phyloP scores from a whole-genome alignment of 2,113 vertebrate species.

The Ciconia stormi region DNA sequence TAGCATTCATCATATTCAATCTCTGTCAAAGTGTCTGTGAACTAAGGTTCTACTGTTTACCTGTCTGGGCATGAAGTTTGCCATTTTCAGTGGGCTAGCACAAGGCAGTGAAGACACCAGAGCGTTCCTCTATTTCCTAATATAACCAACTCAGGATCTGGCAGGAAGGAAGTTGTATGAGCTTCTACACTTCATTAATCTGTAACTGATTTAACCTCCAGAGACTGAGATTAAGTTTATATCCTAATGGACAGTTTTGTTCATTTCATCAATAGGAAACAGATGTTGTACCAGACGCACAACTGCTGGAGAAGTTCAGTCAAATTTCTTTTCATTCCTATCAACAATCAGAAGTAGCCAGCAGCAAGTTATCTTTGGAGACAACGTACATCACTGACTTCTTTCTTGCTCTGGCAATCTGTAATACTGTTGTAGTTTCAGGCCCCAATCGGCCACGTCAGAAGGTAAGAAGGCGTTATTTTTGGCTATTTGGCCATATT shows the following conservation, averaged over 20 bases:
- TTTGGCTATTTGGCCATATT: neutral
- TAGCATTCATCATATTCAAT: neutral
- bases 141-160: neutral
- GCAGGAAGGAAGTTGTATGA: neutral
- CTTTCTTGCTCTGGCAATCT: conserved; percentile 90
- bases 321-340: conserved; percentile 68
- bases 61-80: neutral
- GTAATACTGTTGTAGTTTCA: conserved; percentile 95
- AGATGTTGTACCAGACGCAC: conserved; percentile 86
- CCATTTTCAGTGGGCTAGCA: neutral
- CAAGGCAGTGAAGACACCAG: neutral
- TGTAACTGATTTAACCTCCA: neutral
- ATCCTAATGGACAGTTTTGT: neutral
- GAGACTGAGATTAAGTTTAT: neutral
- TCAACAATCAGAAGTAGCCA: neutral
- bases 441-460: conserved; percentile 78
- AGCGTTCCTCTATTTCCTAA: neutral
- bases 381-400: conserved; percentile 85
- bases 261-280: conserved; percentile 79
- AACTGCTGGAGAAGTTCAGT: conserved; percentile 81
- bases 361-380: conserved; percentile 61
- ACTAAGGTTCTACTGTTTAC: neutral
- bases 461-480: conserved; percentile 69
- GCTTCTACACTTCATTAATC: neutral
- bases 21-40: neutral